Evolutionary conservation across 1,140 invertebrate species (phyloP).

Genomic region (Rhagoletis pomonella): DNA sequence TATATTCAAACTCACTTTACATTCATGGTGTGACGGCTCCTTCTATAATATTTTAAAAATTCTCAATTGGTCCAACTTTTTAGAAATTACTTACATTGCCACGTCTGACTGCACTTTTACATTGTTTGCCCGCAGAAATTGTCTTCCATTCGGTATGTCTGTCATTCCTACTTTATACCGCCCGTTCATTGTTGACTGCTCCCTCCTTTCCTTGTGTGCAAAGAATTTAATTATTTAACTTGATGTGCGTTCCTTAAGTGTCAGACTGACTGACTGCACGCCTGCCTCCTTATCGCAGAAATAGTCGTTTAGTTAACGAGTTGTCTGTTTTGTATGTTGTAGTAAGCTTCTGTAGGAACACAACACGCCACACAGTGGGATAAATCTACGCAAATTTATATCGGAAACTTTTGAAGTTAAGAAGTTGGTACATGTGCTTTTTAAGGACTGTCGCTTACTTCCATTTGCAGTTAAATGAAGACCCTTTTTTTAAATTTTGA

Average conservation of each 20-base stretch:
- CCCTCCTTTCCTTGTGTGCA: background rate
- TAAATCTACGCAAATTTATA: background rate
- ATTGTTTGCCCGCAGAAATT: background rate
- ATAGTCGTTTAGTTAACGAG: background rate
- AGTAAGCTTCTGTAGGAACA: background rate
- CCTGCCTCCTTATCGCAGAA: background rate
- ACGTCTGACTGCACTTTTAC: background rate
- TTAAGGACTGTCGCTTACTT: too few relatives aligned
- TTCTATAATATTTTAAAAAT: too few relatives aligned
- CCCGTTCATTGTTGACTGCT: background rate
- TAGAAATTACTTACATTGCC: background rate
- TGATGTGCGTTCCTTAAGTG: constrained; percentile 16
- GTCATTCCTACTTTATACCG: background rate
- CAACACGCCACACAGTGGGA: background rate
- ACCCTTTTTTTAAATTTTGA: too few relatives aligned
- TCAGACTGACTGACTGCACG: constrained; percentile 10
- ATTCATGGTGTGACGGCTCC: too few relatives aligned
- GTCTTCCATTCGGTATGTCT: background rate
- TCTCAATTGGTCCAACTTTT: too few relatives aligned
- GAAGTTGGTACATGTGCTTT: too few relatives aligned
- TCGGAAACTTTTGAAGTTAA: too few relatives aligned
- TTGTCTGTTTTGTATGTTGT: background rate
- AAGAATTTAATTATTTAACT: constrained; percentile 34
- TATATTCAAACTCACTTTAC: too few relatives aligned
- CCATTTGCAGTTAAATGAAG: too few relatives aligned